Percentiles rank a stretch among this genome's conserved stretches.
These are phyloP conservation scores for Nyctibius bracteatus DNA, from an alignment of 2,113 vertebrate genomes.

Conservation along the genomic window DNA sequence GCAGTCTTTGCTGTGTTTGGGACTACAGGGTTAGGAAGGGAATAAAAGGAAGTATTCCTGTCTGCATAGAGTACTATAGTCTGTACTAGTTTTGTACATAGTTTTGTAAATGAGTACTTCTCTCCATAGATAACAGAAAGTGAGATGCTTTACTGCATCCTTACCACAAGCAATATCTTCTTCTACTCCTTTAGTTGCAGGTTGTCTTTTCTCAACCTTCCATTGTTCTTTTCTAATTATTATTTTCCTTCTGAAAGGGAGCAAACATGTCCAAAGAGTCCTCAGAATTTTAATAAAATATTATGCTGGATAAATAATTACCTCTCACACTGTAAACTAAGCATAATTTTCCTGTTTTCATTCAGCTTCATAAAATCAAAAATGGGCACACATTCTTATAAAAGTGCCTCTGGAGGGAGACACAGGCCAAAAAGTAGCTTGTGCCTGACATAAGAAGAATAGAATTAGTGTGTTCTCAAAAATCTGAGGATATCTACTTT, in stretches of 20 bases:
- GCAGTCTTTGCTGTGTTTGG: neutral
- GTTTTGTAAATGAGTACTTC: neutral
- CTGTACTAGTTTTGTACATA: neutral
- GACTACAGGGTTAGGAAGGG: neutral
- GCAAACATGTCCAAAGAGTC: neutral
- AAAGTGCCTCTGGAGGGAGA: constrained; percentile 78
- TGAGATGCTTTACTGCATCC: neutral
- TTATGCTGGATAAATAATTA: neutral
- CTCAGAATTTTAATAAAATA: neutral
- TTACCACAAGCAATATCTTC: neutral
- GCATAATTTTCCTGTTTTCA: neutral
- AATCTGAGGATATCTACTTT: neutral
- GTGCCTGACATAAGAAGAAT: neutral
- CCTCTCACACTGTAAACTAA: neutral
- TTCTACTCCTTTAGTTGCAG: neutral
- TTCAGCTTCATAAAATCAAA: neutral
- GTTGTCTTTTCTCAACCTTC: neutral
- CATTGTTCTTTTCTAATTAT: neutral
- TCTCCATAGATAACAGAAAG: neutral
- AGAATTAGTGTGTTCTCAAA: neutral
- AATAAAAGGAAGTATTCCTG: neutral
- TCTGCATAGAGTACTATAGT: neutral
- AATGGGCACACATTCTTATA: constrained; percentile 2
- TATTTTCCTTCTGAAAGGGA: neutral
- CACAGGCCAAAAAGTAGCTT: constrained; percentile 71